Base-by-base conservation (phyloP, 2,797 vertebrate species). In the Xenops minutus region DNA sequence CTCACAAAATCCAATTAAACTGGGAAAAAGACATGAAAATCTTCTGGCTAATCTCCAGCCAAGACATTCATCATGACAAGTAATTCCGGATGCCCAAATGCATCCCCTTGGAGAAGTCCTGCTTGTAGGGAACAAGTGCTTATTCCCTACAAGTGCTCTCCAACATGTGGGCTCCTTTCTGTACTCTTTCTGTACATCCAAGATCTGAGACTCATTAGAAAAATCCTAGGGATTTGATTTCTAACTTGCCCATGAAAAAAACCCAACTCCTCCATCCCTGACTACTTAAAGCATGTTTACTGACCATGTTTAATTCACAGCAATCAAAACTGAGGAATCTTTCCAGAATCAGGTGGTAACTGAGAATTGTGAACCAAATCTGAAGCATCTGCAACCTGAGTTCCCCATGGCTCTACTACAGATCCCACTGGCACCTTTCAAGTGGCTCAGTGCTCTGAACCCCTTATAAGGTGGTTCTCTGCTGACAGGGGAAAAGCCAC, bases 111-210 rank as follows among this genome's bases (percentile, higher is more conserved):
- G 23, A 93, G 39, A 4, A 86, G 9, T 20, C 16, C 5, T 23
- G 16, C 51, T 68, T 41, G 16, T 19, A 84, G 20, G 9, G 51
- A 88, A 66, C 18, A 85, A 44, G 36, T 6, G 30, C 5, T 18
- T 48, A n/a, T n/a, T n/a, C n/a, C n/a, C n/a, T n/a, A n/a, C n/a
- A n/a, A n/a, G 17, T 27, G 20, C 32, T 71, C 39, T 75, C 55
- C 54, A 62, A 51, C 0, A 0, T 3, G 15, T 30, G 71, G 30
- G 23, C 14, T 87, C 18, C 30, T 68, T 78, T 49, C 32, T 48
- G 12, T 29, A 10, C 58, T 46, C 32, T 80, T 54, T 51, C 5
- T 2, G 9, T 8, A 10, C 24, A 85, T 29, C 49, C 76, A 80
- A 72, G 22, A 86, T 49, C 10, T 73, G 37, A 85, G 41, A 61